Percentiles rank a stretch among this genome's conserved stretches.
phyloP scores from a whole-genome alignment of 2,113 vertebrate genomes.

The Puma concolor region DNA sequence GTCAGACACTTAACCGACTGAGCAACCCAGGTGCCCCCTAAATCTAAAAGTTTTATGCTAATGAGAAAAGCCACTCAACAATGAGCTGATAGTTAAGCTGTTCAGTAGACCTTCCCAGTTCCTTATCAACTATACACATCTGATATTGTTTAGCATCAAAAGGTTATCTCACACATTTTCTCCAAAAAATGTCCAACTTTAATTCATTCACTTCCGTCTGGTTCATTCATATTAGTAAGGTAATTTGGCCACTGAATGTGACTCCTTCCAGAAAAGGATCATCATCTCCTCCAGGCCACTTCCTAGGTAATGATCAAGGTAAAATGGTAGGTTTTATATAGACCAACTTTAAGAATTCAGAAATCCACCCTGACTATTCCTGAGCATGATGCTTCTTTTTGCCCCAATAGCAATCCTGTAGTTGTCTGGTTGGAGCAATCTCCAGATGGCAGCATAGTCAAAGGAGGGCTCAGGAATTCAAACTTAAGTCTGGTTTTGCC shows the following conservation, averaged over 20 bases:
- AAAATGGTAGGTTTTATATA: background rate
- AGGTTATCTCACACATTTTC: background rate
- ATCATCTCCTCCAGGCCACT: background rate
- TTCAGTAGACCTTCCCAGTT: background rate
- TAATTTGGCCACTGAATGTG: background rate
- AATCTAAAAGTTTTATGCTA: too few species aligned
- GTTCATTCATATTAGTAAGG: background rate
- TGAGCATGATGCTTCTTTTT: background rate
- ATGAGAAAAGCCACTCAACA: background rate
- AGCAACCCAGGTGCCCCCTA: too few species aligned
- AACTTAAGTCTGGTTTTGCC: background rate
- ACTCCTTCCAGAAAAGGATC: background rate
- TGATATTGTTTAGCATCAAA: background rate
- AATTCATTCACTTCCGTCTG: background rate
- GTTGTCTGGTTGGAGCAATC: background rate
- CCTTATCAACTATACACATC: background rate
- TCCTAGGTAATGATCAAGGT: background rate
- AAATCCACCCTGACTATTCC: background rate
- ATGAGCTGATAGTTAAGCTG: background rate
- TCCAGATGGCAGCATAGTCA: background rate
- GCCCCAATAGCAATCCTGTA: background rate
- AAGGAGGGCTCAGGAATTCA: background rate
- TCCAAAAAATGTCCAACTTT: background rate
- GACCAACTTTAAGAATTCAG: background rate
- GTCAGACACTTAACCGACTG: too few species aligned